Percentiles rank a stretch among this genome's conserved stretches.
These are phyloP conservation scores for Metellina segmentata DNA, from an alignment of 2,888 invertebrate genomes.

Conservation along the genomic window DNA sequence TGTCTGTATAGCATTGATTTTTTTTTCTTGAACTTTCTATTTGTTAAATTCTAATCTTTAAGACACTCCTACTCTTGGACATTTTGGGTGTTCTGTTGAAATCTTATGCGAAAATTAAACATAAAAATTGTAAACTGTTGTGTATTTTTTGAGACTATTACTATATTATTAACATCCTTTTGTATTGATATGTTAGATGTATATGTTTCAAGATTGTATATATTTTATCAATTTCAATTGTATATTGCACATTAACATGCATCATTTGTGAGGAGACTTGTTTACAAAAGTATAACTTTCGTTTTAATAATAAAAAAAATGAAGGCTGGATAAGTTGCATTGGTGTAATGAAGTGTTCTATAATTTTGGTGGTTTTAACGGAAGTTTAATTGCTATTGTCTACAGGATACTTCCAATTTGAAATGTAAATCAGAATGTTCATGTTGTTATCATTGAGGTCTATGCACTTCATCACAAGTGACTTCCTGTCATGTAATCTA, in stretches of 20 bases:
- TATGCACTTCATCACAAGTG: slow-evolving; percentile 21
- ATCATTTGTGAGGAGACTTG: too few species aligned
- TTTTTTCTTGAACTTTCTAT: too few species aligned
- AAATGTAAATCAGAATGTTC: slow-evolving; percentile 4
- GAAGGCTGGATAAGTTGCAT: too few species aligned
- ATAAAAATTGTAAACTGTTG: too few species aligned
- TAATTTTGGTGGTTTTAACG: background rate
- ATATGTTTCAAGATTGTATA: background rate
- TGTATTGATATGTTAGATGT: background rate
- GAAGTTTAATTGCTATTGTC: slow-evolving; percentile 26
- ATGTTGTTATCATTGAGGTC: slow-evolving; percentile 11
- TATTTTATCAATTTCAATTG: background rate
- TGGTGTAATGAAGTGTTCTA: background rate
- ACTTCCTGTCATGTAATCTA: slow-evolving; percentile 50
- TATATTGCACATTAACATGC: background rate
- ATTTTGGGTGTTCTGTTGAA: too few species aligned
- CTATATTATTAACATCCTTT: background rate
- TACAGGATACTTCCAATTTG: slow-evolving; percentile 16
- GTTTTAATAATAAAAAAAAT: too few species aligned
- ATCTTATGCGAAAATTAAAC: too few species aligned
- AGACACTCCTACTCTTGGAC: too few species aligned
- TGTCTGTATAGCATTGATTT: too few species aligned
- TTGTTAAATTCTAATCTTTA: too few species aligned
- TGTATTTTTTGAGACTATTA: too few species aligned
- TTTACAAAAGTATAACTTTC: too few species aligned